Evolutionary conservation across 2,113 vertebrate species (phyloP).

Genomic region (Gobio gobio): DNA sequence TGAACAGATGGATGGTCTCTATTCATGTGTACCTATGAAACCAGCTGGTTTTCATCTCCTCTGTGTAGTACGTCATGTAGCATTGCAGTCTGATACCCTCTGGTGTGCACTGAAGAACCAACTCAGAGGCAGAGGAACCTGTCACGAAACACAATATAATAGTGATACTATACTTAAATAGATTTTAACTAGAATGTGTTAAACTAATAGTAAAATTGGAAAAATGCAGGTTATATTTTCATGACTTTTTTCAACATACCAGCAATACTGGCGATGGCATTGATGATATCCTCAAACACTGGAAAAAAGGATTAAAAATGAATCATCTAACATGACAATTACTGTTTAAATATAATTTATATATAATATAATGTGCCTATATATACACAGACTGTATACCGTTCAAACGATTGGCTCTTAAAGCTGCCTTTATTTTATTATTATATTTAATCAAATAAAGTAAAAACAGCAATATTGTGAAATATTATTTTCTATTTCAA

Average conservation of each 20-base stretch:
- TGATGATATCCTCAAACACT: slow-evolving; percentile 94
- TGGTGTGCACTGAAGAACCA: slow-evolving; percentile 92
- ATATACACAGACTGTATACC: not conserved
- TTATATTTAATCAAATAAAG: not conserved
- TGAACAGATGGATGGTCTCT: not conserved
- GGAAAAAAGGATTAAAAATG: slow-evolving; percentile 40
- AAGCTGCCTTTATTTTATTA: not conserved
- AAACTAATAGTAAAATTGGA: not conserved
- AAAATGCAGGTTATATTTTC: not conserved
- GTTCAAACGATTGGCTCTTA: not conserved
- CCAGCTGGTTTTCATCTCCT: slow-evolving; percentile 95
- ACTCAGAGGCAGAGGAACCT: slow-evolving; percentile 90
- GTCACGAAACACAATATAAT: slow-evolving; percentile 6
- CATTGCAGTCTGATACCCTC: slow-evolving; percentile 97
- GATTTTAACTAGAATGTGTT: not conserved
- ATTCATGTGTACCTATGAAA: slow-evolving; percentile 82
- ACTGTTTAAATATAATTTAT: not conserved
- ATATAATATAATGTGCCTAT: not conserved
- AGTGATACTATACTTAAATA: not conserved
- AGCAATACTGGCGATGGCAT: slow-evolving; percentile 83
- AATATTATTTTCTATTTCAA: not conserved
- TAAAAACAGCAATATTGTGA: not conserved
- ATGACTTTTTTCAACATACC: slow-evolving; percentile 77
- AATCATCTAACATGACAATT: not conserved
- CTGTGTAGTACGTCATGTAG: slow-evolving; percentile 93